Percentiles rank a stretch among this genome's conserved stretches.
Evolutionary conservation across 1,140 invertebrate species (phyloP).

Genomic region (Adelges cooleyi): DNA sequence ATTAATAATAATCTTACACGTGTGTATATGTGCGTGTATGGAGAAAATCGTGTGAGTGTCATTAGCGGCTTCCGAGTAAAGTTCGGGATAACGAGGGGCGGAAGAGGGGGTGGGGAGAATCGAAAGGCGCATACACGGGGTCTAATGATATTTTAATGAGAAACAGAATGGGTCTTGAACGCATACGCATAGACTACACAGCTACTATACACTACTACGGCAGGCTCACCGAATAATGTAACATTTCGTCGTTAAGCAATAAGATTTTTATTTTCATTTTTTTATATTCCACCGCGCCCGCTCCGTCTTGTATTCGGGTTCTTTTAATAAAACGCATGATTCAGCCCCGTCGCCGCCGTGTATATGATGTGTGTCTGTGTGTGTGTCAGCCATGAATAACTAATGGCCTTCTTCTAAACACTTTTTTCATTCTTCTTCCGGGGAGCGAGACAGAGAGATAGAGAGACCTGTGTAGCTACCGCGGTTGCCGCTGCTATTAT

Average conservation of each 20-base stretch:
- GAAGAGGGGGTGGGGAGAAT: slow-evolving; percentile 1
- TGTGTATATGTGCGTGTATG: too few species aligned
- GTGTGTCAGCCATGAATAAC: slow-evolving; percentile 26
- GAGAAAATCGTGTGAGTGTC: slow-evolving; percentile 18
- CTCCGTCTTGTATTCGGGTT: slow-evolving; percentile 12
- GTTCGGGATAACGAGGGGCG: slow-evolving; percentile 11
- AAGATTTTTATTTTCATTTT: slow-evolving; percentile 8
- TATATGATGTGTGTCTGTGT: too few species aligned
- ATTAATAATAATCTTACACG: slow-evolving; percentile 11
- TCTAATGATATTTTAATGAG: slow-evolving; percentile 29
- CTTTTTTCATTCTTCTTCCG: slow-evolving; percentile 29
- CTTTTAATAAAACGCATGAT: slow-evolving; percentile 25
- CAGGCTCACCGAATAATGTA: not conserved
- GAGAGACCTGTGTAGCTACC: slow-evolving; percentile 1
- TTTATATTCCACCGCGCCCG: not conserved
- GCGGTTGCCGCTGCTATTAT: not conserved
- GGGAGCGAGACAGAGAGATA: not conserved
- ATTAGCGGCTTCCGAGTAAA: slow-evolving; percentile 24
- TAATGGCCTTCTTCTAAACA: slow-evolving; percentile 29
- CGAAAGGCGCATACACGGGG: slow-evolving; percentile 16
- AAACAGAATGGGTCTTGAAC: slow-evolving; percentile 24
- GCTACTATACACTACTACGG: not conserved
- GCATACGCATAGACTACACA: not conserved
- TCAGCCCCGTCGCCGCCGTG: slow-evolving; percentile 26
- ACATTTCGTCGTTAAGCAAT: slow-evolving; percentile 25